Evolutionary conservation across 2,888 invertebrate genomes (phyloP), one percentile per base, ranked within the genome.

Genomic region (Standfussiana lucernea): DNA sequence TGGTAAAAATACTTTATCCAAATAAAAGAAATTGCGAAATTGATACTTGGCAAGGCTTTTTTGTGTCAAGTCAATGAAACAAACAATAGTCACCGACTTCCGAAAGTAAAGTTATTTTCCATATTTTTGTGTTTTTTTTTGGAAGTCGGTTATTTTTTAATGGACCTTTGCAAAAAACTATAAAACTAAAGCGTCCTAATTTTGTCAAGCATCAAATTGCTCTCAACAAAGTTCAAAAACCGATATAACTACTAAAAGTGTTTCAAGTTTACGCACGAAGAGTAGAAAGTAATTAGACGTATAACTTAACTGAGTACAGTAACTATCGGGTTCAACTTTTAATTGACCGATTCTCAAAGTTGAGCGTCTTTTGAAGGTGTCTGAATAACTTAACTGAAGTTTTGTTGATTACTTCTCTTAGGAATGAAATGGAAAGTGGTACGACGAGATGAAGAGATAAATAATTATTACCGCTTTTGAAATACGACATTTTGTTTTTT

Each of bases 281-380:
- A 65, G 77, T 70, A 72, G 66, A 82, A 84, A 83, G 83, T 77
- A 84, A 84, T 84, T 83, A 86, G 62, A 72, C 45, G 68, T 75
- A 79, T 72, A 70, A 71, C 62, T 84, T 64, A n/a, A 59, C 66
- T 75, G 32, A 65, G 65, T 35, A 24, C 15, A 75, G 28, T 42
- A 72, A 86, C 83, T 86, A 83, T 79, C 71, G 66, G 47, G 75
- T 83, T 75, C 61, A 84, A 83, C 76, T 84, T 84, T 84, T 84
- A 84, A 86, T 84, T 86, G 84, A 86, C 86, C 68, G 75, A 76
- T 84, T 71, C 79, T 47, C 68, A 5, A 69, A 65, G 79, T 85
- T 66, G 65, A 65, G 40, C 75, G 83, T 70, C 83, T 72, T 77
- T 71, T 78, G 40, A 64, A 84, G 83, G 86, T 86, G 83, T 75